Percentiles rank a stretch among this genome's conserved stretches.
Evolutionary conservation across 2,888 invertebrate genomes (phyloP).

Genomic region (Autographa pulchrina): DNA sequence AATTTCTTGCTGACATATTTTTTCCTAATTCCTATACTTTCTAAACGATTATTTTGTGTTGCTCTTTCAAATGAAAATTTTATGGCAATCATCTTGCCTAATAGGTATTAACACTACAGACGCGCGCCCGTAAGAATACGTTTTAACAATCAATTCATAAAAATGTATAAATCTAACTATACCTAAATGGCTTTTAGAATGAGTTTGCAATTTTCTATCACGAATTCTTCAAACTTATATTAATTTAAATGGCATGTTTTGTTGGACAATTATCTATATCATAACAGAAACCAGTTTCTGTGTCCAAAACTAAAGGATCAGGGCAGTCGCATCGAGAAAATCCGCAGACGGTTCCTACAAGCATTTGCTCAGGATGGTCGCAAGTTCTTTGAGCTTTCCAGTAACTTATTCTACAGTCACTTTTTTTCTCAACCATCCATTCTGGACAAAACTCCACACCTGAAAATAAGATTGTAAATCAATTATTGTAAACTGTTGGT

Average conservation of each 20-base stretch:
- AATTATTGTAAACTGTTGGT: no score
- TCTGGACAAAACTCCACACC: constrained; percentile 77
- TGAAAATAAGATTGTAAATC: constrained; percentile 46
- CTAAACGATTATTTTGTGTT: no score
- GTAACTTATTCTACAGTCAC: constrained; percentile 68
- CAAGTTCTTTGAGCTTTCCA: constrained; percentile 77
- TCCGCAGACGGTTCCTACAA: constrained; percentile 75
- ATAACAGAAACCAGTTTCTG: constrained; percentile 75
- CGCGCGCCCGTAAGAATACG: no score
- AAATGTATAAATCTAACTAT: neutral
- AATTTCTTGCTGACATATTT: neutral
- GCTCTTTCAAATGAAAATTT: no score
- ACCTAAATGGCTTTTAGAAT: neutral
- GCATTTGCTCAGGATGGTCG: constrained; percentile 68
- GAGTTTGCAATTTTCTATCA: neutral
- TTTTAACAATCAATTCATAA: neutral
- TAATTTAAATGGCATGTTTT: constrained; percentile 59
- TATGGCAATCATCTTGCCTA: no score
- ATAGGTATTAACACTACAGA: no score
- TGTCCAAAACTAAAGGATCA: constrained; percentile 69
- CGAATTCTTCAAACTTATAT: neutral
- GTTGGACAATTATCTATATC: constrained; percentile 79
- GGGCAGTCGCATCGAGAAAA: constrained; percentile 80
- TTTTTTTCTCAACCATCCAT: constrained; percentile 68
- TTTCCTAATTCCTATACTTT: no score